Conservation (phyloP, 2,888 invertebrate genomes). For the Noctua janthe region DNA sequence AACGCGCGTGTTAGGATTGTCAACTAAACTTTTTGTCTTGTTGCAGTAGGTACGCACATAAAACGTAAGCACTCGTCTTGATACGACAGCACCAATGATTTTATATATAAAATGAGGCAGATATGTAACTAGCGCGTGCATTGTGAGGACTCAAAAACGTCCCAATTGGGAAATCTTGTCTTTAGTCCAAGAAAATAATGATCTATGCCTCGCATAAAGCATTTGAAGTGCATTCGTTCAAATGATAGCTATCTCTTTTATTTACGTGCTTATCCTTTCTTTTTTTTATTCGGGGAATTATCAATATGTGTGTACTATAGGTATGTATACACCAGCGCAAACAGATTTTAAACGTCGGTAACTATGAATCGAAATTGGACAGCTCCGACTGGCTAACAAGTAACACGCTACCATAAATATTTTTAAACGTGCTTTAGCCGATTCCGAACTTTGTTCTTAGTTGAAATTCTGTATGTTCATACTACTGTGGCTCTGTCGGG, state of each 20-base stretch:
- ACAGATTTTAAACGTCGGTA: background rate
- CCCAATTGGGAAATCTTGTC: background rate
- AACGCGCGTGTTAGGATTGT: background rate
- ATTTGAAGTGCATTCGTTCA: background rate
- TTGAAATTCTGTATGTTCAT: background rate
- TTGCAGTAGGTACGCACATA: background rate
- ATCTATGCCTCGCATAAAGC: too few species aligned
- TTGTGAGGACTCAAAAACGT: background rate
- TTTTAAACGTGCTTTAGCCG: background rate
- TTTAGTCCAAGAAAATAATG: too few species aligned
- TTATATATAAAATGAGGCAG: too few species aligned
- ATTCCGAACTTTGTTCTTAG: background rate
- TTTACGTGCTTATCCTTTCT: too few species aligned
- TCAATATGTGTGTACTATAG: too few species aligned
- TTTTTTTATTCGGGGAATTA: too few species aligned
- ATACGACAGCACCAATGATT: background rate
- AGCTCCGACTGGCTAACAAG: background rate
- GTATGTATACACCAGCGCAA: too few species aligned
- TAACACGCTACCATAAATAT: background rate
- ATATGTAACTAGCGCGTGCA: too few species aligned
- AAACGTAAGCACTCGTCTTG: background rate
- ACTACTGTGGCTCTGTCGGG: slow-evolving; percentile 26
- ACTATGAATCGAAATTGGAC: background rate
- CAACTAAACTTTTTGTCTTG: background rate
- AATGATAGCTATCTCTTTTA: background rate